Conservation (phyloP, 2,113 vertebrate genomes). For the Scolopax mira region DNA sequence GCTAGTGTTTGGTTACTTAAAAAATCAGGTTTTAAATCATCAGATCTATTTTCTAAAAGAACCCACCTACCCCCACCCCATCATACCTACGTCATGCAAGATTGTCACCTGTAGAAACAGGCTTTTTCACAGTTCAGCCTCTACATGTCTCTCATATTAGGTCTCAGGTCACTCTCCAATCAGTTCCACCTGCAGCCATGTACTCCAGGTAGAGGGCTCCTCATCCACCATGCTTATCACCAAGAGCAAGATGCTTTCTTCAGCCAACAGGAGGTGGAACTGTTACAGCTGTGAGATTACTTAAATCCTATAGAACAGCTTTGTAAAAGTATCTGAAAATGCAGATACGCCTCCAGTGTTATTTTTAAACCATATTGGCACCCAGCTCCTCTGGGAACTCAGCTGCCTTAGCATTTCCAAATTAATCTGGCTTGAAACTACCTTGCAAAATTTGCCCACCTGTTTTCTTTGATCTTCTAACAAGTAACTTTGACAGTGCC, state of each 20-base stretch:
- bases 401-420: neutral
- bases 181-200: neutral
- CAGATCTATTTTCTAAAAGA: neutral
- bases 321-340: neutral
- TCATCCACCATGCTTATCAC: neutral
- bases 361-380: neutral
- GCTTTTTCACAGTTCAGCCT: neutral
- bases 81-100: neutral
- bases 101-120: neutral
- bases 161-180: fast-evolving
- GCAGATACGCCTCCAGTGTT: fast-evolving
- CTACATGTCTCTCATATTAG: neutral
- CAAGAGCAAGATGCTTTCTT: neutral
- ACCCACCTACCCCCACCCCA: neutral
- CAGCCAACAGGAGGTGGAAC: neutral
- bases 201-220: neutral
- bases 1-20: neutral
- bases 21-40: neutral
- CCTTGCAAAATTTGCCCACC: neutral
- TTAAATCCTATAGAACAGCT: neutral
- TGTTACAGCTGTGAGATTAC: neutral
- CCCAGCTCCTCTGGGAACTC: fast-evolving
- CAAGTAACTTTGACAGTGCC: too few species aligned
- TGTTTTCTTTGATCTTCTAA: neutral
- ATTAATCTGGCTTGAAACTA: neutral